Evolutionary conservation across 2,113 vertebrate genomes (phyloP).

Genomic region (Tachuris rubrigastra): DNA sequence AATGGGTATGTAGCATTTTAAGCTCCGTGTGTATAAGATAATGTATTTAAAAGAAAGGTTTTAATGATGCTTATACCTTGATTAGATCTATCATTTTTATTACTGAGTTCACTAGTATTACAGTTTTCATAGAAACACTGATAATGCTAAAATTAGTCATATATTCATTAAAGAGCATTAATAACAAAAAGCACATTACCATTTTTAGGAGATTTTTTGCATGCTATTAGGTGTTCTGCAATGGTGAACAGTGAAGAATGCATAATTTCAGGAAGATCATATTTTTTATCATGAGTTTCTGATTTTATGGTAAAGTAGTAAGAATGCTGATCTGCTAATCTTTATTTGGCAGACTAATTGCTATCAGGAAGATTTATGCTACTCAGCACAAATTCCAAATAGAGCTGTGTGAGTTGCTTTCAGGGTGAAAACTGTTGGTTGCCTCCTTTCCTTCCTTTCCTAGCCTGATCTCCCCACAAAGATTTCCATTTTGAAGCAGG

Average conservation of each 20-base stretch:
- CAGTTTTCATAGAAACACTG: not conserved
- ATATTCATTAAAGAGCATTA: conserved; percentile 15
- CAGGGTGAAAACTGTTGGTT: not conserved
- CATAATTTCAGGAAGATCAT: not conserved
- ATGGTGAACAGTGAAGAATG: not conserved
- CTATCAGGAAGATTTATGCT: not conserved
- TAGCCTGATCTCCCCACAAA: not conserved
- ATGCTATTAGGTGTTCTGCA: not conserved
- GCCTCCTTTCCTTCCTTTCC: not conserved
- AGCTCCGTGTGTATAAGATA: not conserved
- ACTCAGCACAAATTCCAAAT: not conserved
- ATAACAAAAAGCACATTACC: not conserved
- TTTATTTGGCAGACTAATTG: not conserved
- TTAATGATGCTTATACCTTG: not conserved
- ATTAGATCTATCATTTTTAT: conserved; percentile 38
- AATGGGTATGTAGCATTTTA: not conserved
- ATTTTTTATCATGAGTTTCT: not conserved
- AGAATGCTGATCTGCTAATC: not conserved
- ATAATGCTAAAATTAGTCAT: conserved; percentile 25
- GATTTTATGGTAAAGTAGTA: not conserved
- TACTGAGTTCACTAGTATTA: conserved; percentile 17
- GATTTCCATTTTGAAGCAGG: not conserved
- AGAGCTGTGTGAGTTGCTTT: not conserved
- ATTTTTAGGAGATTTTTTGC: not conserved
- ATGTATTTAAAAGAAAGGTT: not conserved